Conservation (phyloP, 2,888 invertebrate genomes). For the Drosophila incognita region DNA sequence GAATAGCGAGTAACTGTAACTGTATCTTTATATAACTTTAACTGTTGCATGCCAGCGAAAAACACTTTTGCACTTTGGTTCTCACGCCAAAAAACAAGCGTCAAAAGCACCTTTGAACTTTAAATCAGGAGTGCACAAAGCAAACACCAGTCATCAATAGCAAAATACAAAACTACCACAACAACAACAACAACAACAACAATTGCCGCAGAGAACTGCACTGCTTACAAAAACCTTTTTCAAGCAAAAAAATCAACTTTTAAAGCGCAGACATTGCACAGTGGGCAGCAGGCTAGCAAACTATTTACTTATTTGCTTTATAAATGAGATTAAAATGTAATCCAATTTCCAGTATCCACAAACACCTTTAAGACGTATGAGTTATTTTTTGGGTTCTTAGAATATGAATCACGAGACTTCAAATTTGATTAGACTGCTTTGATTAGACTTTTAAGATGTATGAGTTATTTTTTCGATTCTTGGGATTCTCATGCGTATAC, state of each 20-base stretch:
- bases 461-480: neutral
- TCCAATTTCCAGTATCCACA: neutral
- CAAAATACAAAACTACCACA: slow-evolving; percentile 19
- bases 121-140: slow-evolving; percentile 76
- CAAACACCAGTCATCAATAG: slow-evolving; percentile 77
- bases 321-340: neutral
- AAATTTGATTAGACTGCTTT: too few species aligned
- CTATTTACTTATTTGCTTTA: neutral
- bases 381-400: too few species aligned
- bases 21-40: slow-evolving; percentile 2
- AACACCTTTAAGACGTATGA: too few species aligned
- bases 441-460: too few species aligned
- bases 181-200: slow-evolving; percentile 3
- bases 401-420: too few species aligned
- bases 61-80: slow-evolving; percentile 54
- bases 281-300: slow-evolving; percentile 27
- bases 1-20: slow-evolving; percentile 5
- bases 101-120: slow-evolving; percentile 72
- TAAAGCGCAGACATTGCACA: slow-evolving; percentile 58
- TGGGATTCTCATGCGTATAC: neutral
- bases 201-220: slow-evolving; percentile 21
- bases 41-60: slow-evolving; percentile 20
- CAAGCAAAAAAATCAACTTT: slow-evolving; percentile 63
- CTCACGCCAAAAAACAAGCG: slow-evolving; percentile 60
- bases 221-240: slow-evolving; percentile 56